These are phyloP conservation scores for Antheraea mylitta DNA, from an alignment of 1,140 invertebrate species.

Conservation along the genomic window DNA sequence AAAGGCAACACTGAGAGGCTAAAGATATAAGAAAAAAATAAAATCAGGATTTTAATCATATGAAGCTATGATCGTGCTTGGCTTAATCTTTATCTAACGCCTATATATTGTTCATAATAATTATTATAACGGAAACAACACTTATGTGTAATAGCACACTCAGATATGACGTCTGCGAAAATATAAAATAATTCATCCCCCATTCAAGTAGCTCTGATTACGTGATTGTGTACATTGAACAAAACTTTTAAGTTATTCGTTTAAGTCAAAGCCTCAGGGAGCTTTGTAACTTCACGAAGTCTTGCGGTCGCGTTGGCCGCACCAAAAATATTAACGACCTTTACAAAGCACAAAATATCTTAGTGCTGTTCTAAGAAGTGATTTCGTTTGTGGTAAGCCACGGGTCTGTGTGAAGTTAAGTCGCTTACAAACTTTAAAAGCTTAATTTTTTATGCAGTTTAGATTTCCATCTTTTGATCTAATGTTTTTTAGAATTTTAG, in stretches of 20 bases:
- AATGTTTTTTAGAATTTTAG: too few species aligned
- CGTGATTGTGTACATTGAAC: constrained; percentile 3
- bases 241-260: constrained; percentile 61
- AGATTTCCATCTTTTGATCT: too few species aligned
- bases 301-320: constrained; percentile 36
- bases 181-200: neutral
- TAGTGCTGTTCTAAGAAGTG: constrained; percentile 18
- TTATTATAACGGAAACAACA: too few species aligned
- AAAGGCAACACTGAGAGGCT: too few species aligned
- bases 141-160: too few species aligned
- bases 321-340: constrained; percentile 44
- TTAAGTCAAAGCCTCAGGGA: constrained; percentile 28
- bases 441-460: neutral
- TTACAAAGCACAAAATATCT: constrained; percentile 26
- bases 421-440: neutral
- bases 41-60: too few species aligned
- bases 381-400: constrained; percentile 14
- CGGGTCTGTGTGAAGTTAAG: constrained; percentile 14
- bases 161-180: too few species aligned
- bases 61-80: too few species aligned
- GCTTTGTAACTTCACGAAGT: constrained; percentile 36
- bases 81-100: too few species aligned
- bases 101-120: too few species aligned
- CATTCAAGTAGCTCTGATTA: neutral
- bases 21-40: too few species aligned